A percentile compares a stretch with the other conserved stretches of the same genome.
Conservation (phyloP, 2,888 invertebrate genomes). For the Nesidiocoris tenuis region DNA sequence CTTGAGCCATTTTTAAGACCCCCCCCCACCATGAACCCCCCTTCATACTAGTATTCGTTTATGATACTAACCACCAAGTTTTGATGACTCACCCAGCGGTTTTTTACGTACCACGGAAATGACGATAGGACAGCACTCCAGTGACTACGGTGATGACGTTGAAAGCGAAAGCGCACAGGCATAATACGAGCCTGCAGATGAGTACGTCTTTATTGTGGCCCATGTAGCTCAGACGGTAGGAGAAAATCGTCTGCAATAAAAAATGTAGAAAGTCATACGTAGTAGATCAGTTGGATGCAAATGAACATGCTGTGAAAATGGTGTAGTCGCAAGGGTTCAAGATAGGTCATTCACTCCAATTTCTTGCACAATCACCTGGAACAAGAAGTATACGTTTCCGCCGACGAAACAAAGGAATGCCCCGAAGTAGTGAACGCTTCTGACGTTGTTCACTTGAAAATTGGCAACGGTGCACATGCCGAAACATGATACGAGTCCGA, state of each 20-base stretch:
- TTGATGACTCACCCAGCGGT: too few relatives aligned
- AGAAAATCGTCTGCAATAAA: slow-evolving; percentile 32
- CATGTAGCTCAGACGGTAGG: slow-evolving; percentile 19
- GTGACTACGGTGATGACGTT: neutral
- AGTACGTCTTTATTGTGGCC: slow-evolving; percentile 18
- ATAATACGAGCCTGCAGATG: neutral
- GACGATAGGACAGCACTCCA: neutral
- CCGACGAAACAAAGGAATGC: slow-evolving; percentile 72
- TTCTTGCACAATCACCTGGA: slow-evolving; percentile 67
- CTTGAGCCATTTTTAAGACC: too few relatives aligned
- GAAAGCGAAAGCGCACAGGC: neutral
- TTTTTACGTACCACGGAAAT: neutral
- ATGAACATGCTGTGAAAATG: too few relatives aligned
- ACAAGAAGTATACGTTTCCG: slow-evolving; percentile 75
- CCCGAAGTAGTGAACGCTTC: slow-evolving; percentile 67
- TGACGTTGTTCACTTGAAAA: slow-evolving; percentile 66
- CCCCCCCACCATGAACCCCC: too few relatives aligned
- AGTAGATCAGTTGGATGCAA: neutral
- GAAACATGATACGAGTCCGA: slow-evolving; percentile 63
- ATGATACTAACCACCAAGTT: too few relatives aligned
- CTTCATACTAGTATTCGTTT: too few relatives aligned
- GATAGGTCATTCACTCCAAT: too few relatives aligned
- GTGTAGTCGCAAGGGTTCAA: too few relatives aligned
- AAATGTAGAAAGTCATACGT: neutral
- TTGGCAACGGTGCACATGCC: slow-evolving; percentile 71